These are phyloP conservation scores for Drosophila setifemur DNA, from an alignment of 1,140 invertebrate species.

Conservation along the genomic window DNA sequence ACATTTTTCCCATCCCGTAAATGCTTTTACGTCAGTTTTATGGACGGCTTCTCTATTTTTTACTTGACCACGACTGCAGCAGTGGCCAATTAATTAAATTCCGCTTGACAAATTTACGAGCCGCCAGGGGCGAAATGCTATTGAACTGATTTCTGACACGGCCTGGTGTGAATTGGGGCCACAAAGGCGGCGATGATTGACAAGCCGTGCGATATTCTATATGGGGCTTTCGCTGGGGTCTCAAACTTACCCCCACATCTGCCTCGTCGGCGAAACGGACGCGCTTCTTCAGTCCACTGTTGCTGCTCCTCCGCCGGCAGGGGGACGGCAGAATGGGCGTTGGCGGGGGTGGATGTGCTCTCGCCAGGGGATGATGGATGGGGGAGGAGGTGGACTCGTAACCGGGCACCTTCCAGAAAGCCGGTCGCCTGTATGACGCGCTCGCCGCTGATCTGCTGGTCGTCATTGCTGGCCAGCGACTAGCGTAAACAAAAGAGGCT, in stretches of 20 bases:
- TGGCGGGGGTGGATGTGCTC: not conserved
- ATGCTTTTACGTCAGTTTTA: slow-evolving; percentile 39
- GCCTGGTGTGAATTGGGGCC: slow-evolving; percentile 61
- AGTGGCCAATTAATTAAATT: slow-evolving; percentile 75
- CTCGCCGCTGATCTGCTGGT: slow-evolving; percentile 59
- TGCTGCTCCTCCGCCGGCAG: slow-evolving; percentile 57
- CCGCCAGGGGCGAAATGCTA: slow-evolving; percentile 66
- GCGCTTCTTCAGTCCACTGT: slow-evolving; percentile 73
- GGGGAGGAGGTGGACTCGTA: slow-evolving; percentile 58
- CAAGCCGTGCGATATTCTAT: slow-evolving; percentile 32
- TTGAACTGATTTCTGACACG: slow-evolving; percentile 71
- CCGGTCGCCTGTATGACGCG: slow-evolving; percentile 84
- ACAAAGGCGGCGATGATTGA: slow-evolving; percentile 56
- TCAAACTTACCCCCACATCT: slow-evolving; percentile 59
- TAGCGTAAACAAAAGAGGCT: slow-evolving; percentile 73
- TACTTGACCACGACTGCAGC: slow-evolving; percentile 54
- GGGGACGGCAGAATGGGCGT: slow-evolving; percentile 4
- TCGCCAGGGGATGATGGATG: not conserved
- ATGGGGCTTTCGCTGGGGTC: too few species aligned
- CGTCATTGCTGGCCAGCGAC: slow-evolving; percentile 75
- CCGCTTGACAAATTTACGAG: slow-evolving; percentile 68
- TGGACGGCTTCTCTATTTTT: slow-evolving; percentile 7
- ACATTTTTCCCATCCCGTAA: too few species aligned
- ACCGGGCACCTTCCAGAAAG: slow-evolving; percentile 85
- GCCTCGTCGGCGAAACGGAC: slow-evolving; percentile 73